These are phyloP conservation scores for Caenorhabditis uteleia DNA, from an alignment of 2,888 invertebrate genomes.

Conservation along the genomic window DNA sequence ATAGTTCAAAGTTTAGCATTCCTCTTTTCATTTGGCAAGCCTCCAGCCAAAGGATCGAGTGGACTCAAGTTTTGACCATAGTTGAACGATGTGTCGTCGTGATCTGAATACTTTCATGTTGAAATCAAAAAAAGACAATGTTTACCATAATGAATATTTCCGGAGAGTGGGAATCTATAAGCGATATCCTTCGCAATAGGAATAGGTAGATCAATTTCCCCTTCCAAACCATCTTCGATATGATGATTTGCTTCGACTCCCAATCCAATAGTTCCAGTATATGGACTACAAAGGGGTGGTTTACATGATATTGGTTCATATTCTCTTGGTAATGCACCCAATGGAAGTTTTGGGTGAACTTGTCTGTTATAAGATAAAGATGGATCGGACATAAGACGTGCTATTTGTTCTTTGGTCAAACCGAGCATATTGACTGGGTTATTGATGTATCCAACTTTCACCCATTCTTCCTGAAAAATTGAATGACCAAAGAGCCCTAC, in stretches of 20 bases:
- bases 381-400: conserved; percentile 36
- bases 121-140: neutral
- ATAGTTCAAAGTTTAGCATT: conserved; percentile 7
- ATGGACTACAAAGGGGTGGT: conserved; percentile 54
- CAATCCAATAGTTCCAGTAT: conserved; percentile 41
- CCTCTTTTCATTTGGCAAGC: conserved; percentile 27
- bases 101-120: conserved; percentile 16
- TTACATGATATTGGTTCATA: conserved; percentile 48
- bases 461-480: conserved; percentile 37
- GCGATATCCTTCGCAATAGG: conserved; percentile 42
- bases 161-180: conserved; percentile 31
- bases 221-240: conserved; percentile 45
- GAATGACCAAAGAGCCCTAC: neutral
- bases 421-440: conserved; percentile 46
- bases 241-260: conserved; percentile 45
- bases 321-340: conserved; percentile 46
- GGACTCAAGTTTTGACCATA: conserved; percentile 38
- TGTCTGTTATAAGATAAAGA: conserved; percentile 42
- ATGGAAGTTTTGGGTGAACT: conserved; percentile 47
- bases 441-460: conserved; percentile 44
- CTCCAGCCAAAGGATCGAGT: conserved; percentile 21
- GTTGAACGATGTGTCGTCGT: conserved; percentile 29
- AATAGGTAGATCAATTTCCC: conserved; percentile 44
- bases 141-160: conserved; percentile 40
- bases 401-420: conserved; percentile 38